phyloP scores from a whole-genome alignment of 2,797 vertebrate genomes.

The Crocodylus rhombifer region DNA sequence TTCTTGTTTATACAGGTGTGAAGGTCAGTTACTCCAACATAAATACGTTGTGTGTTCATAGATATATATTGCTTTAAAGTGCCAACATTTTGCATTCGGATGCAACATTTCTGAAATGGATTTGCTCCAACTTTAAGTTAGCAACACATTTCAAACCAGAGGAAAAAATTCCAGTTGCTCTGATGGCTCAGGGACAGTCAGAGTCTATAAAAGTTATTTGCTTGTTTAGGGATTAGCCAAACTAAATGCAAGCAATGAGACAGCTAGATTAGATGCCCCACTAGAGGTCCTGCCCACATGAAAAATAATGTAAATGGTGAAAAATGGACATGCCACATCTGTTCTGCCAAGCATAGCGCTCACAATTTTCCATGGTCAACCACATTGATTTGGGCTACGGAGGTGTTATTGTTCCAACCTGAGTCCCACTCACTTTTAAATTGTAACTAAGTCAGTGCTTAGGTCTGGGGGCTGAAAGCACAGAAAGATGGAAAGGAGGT shows the following conservation, averaged over 20 bases:
- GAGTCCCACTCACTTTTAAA: background rate
- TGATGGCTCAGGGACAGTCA: background rate
- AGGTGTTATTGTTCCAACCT: background rate
- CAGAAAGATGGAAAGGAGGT: background rate
- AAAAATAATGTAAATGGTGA: background rate
- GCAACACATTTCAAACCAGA: background rate
- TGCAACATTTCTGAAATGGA: background rate
- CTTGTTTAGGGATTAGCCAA: too few species aligned
- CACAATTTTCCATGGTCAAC: background rate
- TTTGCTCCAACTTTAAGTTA: background rate
- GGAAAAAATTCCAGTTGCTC: background rate
- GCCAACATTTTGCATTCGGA: background rate
- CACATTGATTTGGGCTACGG: background rate
- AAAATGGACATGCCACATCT: background rate
- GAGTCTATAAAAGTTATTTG: background rate
- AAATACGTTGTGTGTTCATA: too few species aligned
- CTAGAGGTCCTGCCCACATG: fast-evolving
- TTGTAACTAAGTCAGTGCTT: too few species aligned
- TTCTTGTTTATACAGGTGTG: too few species aligned
- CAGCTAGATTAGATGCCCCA: background rate
- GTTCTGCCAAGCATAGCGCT: background rate
- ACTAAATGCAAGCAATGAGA: background rate
- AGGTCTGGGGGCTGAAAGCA: background rate
- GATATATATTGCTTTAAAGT: background rate
- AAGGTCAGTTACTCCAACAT: too few species aligned